Evolutionary conservation across 2,113 vertebrate genomes (phyloP), one percentile per base, ranked within the genome.

Genomic region (Rhinichthys klamathensis): DNA sequence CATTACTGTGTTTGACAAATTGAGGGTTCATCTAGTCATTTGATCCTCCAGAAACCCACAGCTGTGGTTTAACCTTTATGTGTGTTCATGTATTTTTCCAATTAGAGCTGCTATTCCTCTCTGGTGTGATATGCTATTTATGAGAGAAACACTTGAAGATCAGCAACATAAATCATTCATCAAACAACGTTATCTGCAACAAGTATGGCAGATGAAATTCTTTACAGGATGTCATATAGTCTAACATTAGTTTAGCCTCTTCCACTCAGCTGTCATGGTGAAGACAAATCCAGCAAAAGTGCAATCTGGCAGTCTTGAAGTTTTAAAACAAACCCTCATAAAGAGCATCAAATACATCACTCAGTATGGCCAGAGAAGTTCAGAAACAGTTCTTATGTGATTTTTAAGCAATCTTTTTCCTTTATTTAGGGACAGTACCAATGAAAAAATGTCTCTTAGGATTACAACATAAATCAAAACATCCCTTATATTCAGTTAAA

Each of bases 241-340:
- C 69, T 35, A 67, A 63, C 18, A 81, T 69, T 41, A 35, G 16
- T 72, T 69, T 15, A 46, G 23, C 67, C 12, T 79, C 65, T 81
- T 78, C 11, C 44, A 63, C 18, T 41, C 76, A 78, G 32, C 65
- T 74, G 63, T 44, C 46, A 25, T 41, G 41, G 6, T 16, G 75
- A 58, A 78, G 74, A 44, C 60, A 77, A 63, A 74, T 81, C 44
- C 6, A 13, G 41, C 41, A 38, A 85, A 67, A 58, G 72, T 44
- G 38, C 79, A 69, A 46, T 65, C 12, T 41, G 32, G 56, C 81
- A 87, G 89, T 89, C 72, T 61, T 83, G 87, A 90, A 87, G 88
- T 91, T 92, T 89, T 91, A 90, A 89, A 90, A 90, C 83, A 90
- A 92, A 90, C 90, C 88, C 89, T 87, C 76, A 49, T 32, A 69